Conservation (phyloP, 2,888 invertebrate genomes). For the Magallana nippona region DNA sequence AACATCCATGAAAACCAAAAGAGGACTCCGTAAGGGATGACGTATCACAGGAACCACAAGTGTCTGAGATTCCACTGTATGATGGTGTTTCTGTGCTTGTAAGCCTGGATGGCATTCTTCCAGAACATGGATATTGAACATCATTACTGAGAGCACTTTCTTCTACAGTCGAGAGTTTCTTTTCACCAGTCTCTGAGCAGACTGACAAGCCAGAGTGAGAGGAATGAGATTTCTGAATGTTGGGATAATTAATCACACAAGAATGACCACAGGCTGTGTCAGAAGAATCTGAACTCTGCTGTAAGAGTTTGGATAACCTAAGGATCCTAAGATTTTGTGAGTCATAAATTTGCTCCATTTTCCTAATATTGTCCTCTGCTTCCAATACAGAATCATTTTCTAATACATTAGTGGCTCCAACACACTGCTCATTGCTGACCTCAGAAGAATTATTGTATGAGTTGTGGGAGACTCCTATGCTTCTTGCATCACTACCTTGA, state of each 20-base stretch:
- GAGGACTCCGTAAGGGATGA: not conserved
- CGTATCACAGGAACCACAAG: constrained; percentile 9
- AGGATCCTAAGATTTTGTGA: constrained; percentile 42
- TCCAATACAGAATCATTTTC: constrained; percentile 42
- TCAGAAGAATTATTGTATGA: not conserved
- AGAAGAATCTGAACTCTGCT: constrained; percentile 18
- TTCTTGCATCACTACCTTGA: not conserved
- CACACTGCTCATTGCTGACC: not conserved
- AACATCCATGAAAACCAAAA: not conserved
- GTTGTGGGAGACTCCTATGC: constrained; percentile 35
- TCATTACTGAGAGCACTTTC: constrained; percentile 62
- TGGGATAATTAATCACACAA: constrained; percentile 43
- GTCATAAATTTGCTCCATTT: constrained; percentile 41
- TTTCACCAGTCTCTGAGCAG: constrained; percentile 71
- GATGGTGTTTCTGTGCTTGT: not conserved
- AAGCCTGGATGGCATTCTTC: constrained; percentile 41
- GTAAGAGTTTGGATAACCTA: constrained; percentile 43
- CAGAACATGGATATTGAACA: constrained; percentile 60
- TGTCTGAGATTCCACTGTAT: not conserved
- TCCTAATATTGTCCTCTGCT: constrained; percentile 40
- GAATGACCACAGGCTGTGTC: constrained; percentile 49
- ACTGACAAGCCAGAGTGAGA: constrained; percentile 65
- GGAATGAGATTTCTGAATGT: constrained; percentile 53
- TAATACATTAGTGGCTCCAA: constrained; percentile 22
- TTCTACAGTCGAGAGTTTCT: constrained; percentile 45